Base-by-base conservation (phyloP, 2,888 invertebrate species). In the Lithophane leautieri region DNA sequence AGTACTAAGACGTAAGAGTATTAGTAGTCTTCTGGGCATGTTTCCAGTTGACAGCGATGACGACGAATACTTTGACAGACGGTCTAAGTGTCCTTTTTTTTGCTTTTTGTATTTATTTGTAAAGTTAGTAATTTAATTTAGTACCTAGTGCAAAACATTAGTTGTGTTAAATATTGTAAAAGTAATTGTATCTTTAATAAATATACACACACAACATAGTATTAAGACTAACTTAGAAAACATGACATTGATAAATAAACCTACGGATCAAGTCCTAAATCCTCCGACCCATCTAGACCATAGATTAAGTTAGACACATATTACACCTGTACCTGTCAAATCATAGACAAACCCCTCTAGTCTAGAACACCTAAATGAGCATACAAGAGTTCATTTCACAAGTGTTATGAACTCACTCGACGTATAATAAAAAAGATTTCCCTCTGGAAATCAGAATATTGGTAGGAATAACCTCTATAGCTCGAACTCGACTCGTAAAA, bases 371-470 rank as follows among this genome's bases (percentile, higher is more conserved):
- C n/a, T 54, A 81, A 79, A 73, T 58, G 61, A 52, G 42, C 84
- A 84, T 60, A 78, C 60, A 63, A 22, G 67, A 54, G 54, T 52
- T 52, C 50, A 79, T 61, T 69, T 62, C 40, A 40, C 71, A 66
- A 58, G 71, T 71, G 75, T 76, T 85, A 86, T 86, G 79, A 79
- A 61, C 70, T 70, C 52, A 72, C 56, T 70, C 25, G 63, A 9
- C 60, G 50, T 50, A 50, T 67, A 67, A 73, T 82, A 85, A 84
- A 84, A 82, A 77, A 74, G 80, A 84, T 84, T 84, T 83, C 84
- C 86, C 67, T 11, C 1, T 52, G 84, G 84, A 84, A 84, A 84
- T 84, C 84, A 83, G 80, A 74, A 77, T 83, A 82, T 86, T 70
- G 72, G 76, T 52, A 58, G 60, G 62, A n/a, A 67, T 74, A 70